A percentile compares a stretch with the other conserved stretches of the same genome.
These are phyloP conservation scores for Lerema accius DNA, from an alignment of 1,140 invertebrate species.

Conservation along the genomic window DNA sequence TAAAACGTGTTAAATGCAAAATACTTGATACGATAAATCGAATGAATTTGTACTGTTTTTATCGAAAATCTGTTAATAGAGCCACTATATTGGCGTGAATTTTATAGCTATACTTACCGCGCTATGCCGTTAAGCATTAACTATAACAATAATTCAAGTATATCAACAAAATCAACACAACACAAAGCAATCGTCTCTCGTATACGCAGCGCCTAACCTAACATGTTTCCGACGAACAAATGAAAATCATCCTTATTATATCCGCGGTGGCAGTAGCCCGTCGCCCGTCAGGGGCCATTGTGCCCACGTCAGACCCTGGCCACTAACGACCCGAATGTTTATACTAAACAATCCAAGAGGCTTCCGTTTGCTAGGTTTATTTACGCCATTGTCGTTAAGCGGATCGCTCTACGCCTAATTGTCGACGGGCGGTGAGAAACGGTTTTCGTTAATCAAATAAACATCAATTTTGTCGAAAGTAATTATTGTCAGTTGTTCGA, in stretches of 20 bases:
- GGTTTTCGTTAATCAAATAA: slow-evolving; percentile 64
- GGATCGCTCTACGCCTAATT: slow-evolving; percentile 60
- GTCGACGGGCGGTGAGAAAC: slow-evolving; percentile 49
- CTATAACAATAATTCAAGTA: too few species aligned
- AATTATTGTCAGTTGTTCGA: slow-evolving; percentile 42
- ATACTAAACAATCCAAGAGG: slow-evolving; percentile 67
- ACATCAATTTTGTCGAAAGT: slow-evolving; percentile 58
- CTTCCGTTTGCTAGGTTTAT: slow-evolving; percentile 62
- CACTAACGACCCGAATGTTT: slow-evolving; percentile 50
- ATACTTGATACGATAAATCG: too few species aligned
- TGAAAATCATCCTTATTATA: slow-evolving; percentile 8
- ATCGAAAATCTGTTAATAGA: too few species aligned
- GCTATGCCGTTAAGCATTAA: too few species aligned
- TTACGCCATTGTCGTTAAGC: slow-evolving; percentile 54
- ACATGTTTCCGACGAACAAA: slow-evolving; percentile 11
- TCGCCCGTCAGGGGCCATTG: slow-evolving; percentile 20
- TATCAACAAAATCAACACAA: too few species aligned
- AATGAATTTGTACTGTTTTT: too few species aligned
- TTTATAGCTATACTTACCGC: too few species aligned
- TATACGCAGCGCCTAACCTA: not conserved
- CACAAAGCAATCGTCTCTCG: not conserved
- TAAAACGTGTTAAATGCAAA: too few species aligned
- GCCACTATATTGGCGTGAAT: too few species aligned
- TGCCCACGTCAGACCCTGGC: slow-evolving; percentile 7
- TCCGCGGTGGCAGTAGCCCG: slow-evolving; percentile 3